Conservation (phyloP, 64 coral and sea anemone genomes). For the Actinia tenebrosa region DNA sequence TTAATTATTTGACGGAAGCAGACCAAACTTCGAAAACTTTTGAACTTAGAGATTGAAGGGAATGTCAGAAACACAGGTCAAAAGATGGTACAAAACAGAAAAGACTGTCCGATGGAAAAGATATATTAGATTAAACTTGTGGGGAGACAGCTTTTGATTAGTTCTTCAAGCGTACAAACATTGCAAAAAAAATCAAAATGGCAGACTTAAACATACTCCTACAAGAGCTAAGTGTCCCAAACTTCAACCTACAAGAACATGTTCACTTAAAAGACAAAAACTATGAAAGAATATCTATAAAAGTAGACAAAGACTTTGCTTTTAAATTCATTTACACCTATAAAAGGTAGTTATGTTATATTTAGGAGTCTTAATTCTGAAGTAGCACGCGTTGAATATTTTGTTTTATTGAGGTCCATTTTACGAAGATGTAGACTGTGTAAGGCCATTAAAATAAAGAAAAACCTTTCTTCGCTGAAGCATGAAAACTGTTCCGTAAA, state of each 20-base stretch:
- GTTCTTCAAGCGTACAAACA: neutral
- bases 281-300: neutral
- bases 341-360: too few relatives aligned
- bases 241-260: neutral
- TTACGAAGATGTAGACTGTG: too few relatives aligned
- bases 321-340: too few relatives aligned
- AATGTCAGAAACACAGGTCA: neutral
- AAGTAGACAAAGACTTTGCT: neutral
- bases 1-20: conserved; percentile 6
- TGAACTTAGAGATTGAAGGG: neutral
- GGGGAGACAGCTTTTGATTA: neutral
- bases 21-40: neutral
- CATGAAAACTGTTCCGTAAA: too few relatives aligned
- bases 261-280: neutral
- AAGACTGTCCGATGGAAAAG: neutral
- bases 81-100: neutral
- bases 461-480: too few relatives aligned
- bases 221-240: too few relatives aligned
- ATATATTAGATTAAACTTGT: neutral
- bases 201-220: neutral
- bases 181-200: neutral
- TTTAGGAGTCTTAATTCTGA: too few relatives aligned
- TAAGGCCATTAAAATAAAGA: too few relatives aligned
- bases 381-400: too few relatives aligned
- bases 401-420: too few relatives aligned